Percentiles rank a stretch among this genome's conserved stretches.
Conservation (phyloP, 2,113 vertebrate genomes). For the Saccopteryx bilineata region DNA sequence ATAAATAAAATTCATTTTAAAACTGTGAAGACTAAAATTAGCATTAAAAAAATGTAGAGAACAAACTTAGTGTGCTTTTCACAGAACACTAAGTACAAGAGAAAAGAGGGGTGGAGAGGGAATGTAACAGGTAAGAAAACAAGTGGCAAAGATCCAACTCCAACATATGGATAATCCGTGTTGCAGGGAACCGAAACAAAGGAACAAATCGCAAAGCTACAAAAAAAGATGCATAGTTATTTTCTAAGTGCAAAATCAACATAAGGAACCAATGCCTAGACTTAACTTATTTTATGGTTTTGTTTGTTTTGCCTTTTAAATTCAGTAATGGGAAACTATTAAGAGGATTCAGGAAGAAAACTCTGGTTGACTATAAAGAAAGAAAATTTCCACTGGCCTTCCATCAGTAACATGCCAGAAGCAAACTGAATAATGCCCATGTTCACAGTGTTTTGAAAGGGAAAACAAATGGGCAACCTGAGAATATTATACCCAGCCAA, state of each 20-base stretch:
- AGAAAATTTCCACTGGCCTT: neutral
- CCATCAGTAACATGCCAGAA: neutral
- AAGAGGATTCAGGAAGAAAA: neutral
- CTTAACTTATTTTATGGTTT: neutral
- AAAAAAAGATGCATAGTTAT: neutral
- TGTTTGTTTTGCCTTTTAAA: neutral
- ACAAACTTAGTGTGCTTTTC: neutral
- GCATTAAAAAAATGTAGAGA: neutral
- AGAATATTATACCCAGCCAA: conserved; percentile 59
- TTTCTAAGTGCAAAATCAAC: neutral
- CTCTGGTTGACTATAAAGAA: neutral
- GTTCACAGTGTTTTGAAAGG: neutral
- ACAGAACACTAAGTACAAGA: conserved; percentile 1
- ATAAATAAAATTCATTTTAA: conserved; percentile 7
- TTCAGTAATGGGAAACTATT: neutral
- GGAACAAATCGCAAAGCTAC: neutral
- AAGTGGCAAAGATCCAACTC: neutral
- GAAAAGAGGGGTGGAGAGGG: neutral
- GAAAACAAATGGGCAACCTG: neutral
- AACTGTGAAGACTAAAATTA: neutral
- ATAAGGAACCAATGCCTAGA: neutral
- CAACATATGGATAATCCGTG: neutral
- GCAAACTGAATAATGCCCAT: neutral
- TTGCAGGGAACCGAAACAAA: neutral
- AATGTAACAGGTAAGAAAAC: neutral